Conservation (phyloP, 2,888 invertebrate species). For the Ichneumoninae sp. region DNA sequence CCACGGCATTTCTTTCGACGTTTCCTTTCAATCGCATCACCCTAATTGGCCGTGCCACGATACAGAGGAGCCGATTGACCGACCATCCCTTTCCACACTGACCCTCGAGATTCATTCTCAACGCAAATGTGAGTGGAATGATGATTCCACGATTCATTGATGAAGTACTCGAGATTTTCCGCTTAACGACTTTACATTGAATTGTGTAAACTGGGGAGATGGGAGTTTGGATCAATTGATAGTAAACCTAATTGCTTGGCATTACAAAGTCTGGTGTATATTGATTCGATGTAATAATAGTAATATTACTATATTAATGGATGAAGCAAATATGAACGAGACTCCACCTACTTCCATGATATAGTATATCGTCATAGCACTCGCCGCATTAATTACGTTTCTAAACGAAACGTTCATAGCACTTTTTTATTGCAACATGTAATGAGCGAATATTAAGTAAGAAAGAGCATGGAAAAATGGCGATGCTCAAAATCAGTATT, state of each 20-base stretch:
- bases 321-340: not conserved
- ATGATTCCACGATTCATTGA: slow-evolving; percentile 34
- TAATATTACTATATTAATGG: not conserved
- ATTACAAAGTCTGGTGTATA: not conserved
- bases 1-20: slow-evolving; percentile 53
- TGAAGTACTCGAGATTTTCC: not conserved
- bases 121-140: not conserved
- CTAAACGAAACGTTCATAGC: too few species aligned
- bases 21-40: slow-evolving; percentile 55
- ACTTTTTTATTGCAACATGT: too few species aligned
- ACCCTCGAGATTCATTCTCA: slow-evolving; percentile 30
- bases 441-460: not conserved
- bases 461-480: not conserved
- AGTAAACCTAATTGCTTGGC: not conserved
- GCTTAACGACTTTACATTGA: not conserved
- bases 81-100: slow-evolving; percentile 22
- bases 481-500: not conserved
- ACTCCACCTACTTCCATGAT: too few species aligned
- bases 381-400: too few species aligned
- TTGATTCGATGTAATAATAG: not conserved
- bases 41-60: slow-evolving; percentile 48
- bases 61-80: slow-evolving; percentile 21
- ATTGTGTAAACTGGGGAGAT: not conserved
- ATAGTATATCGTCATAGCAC: too few species aligned
- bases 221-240: not conserved